phyloP scores from a whole-genome alignment of 2,797 vertebrate genomes.

The Cossypha polioptera region DNA sequence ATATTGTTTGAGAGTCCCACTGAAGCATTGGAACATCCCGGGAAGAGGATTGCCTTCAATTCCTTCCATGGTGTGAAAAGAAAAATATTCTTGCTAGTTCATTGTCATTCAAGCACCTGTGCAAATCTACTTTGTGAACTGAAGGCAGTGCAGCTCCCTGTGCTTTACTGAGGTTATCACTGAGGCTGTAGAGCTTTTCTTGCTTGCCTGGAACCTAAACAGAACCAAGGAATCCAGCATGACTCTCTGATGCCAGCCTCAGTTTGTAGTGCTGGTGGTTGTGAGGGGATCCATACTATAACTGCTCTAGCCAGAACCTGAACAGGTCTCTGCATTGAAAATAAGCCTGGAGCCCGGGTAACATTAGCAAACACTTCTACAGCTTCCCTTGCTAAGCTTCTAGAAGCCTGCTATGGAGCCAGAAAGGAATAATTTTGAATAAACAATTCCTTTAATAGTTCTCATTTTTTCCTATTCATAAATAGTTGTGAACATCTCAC shows the following conservation, averaged over 20 bases:
- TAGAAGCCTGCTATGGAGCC: not conserved
- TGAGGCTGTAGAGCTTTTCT: not conserved
- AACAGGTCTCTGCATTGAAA: not conserved
- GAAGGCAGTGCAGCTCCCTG: not conserved
- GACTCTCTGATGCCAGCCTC: not conserved
- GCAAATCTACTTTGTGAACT: not conserved
- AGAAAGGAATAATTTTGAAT: not conserved
- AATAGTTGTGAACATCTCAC: not conserved
- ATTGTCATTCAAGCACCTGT: not conserved
- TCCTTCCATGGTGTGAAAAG: not conserved
- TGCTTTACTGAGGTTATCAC: not conserved
- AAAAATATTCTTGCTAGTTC: not conserved
- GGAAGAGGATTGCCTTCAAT: not conserved
- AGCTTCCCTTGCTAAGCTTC: not conserved
- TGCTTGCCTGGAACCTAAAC: not conserved
- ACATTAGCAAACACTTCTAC: not conserved
- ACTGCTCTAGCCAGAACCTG: not conserved
- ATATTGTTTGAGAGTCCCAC: not conserved
- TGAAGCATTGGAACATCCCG: not conserved
- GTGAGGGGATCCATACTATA: not conserved
- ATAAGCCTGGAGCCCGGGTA: not conserved
- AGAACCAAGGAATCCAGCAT: not conserved
- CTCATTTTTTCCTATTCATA: not conserved
- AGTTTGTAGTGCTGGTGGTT: not conserved
- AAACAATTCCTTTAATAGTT: constrained; percentile 3